Percentiles rank a stretch among this genome's conserved stretches.
Conservation (phyloP, 2,113 vertebrate genomes). For the Stomatorhinus ivindoensis region DNA sequence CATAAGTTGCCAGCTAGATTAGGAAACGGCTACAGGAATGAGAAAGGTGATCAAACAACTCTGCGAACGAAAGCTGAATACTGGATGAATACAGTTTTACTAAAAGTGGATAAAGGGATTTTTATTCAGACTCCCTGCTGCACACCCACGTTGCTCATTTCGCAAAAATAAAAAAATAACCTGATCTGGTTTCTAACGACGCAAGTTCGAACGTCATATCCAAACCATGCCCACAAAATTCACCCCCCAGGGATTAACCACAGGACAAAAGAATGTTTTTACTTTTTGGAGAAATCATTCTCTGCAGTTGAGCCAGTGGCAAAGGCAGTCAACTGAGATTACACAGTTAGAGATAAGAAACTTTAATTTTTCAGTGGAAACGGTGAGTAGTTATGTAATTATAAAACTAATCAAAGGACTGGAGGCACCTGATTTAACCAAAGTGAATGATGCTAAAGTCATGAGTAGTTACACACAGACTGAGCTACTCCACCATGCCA, state of each 20-base stretch:
- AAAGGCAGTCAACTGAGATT: background rate
- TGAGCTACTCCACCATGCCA: background rate
- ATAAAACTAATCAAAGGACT: background rate
- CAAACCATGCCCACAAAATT: background rate
- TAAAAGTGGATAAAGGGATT: background rate
- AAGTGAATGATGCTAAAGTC: background rate
- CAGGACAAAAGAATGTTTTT: background rate
- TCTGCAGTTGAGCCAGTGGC: background rate
- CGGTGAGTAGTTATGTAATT: background rate
- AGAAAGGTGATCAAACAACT: background rate
- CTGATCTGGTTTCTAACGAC: background rate
- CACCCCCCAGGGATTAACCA: background rate
- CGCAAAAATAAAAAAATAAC: background rate
- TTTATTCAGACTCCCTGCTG: background rate
- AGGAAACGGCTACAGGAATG: background rate
- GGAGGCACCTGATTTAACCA: background rate
- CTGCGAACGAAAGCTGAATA: background rate
- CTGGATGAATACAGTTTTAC: background rate
- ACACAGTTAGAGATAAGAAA: background rate
- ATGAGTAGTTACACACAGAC: background rate
- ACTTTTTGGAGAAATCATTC: background rate
- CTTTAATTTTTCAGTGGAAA: background rate
- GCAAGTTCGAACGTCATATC: background rate
- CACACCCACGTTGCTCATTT: background rate
- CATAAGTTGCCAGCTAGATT: background rate